Percentiles rank a stretch among this genome's conserved stretches.
Evolutionary conservation across 2,113 vertebrate species (phyloP).

Genomic region (Atrichornis clamosus): DNA sequence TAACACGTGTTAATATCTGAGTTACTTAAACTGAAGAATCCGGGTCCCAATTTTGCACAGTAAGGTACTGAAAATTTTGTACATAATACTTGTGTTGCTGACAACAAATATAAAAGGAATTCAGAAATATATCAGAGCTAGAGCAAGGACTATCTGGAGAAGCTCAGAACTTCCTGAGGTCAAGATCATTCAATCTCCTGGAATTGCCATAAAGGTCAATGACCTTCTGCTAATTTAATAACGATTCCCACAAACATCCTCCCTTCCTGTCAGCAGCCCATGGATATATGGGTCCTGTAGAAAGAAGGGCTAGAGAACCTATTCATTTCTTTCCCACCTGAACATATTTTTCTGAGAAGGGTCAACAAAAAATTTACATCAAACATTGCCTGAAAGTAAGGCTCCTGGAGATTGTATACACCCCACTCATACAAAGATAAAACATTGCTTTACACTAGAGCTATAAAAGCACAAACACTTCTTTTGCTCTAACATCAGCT

Average conservation of each 20-base stretch:
- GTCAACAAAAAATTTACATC: neutral
- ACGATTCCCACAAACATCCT: accelerated
- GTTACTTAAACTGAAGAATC: neutral
- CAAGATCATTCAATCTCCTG: neutral
- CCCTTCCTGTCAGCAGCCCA: neutral
- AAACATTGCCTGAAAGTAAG: neutral
- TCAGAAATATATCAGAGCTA: neutral
- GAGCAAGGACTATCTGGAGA: neutral
- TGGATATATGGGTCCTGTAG: neutral
- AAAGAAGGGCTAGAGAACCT: neutral
- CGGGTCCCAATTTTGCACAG: neutral
- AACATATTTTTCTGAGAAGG: neutral
- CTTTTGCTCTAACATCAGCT: neutral
- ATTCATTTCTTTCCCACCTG: neutral
- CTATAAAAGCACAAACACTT: neutral
- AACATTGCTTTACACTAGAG: neutral
- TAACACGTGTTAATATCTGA: neutral
- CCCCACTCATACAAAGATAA: neutral
- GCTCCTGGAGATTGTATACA: neutral
- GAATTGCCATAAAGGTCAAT: neutral
- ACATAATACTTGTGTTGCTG: neutral
- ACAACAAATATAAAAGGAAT: neutral
- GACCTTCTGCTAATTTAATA: neutral
- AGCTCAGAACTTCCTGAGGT: neutral
- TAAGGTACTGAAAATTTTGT: neutral